phyloP scores from a whole-genome alignment of 2,888 invertebrate species.

The Stegana nigrithorax region DNA sequence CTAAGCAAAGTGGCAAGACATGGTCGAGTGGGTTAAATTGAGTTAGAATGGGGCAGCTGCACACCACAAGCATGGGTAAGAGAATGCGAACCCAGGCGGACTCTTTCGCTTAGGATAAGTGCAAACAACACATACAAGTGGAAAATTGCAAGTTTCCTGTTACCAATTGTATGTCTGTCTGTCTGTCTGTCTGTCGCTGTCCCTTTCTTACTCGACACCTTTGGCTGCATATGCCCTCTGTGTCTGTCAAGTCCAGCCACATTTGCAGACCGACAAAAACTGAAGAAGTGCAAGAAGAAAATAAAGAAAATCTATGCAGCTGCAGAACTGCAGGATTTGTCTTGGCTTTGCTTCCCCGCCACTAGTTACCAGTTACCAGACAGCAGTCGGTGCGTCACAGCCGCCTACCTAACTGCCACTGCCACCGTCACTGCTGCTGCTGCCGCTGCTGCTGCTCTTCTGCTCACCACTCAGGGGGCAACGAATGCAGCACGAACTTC shows the following conservation, averaged over 20 bases:
- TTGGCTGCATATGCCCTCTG: too few species aligned
- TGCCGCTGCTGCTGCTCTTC: too few species aligned
- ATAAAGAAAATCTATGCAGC: slow-evolving; percentile 7
- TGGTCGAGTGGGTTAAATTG: neutral
- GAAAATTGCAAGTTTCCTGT: slow-evolving; percentile 10
- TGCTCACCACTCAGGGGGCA: too few species aligned
- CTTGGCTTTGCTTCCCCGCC: too few species aligned
- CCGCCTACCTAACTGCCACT: too few species aligned
- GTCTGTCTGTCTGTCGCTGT: neutral
- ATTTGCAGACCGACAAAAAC: neutral
- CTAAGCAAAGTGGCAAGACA: neutral
- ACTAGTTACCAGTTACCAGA: too few species aligned
- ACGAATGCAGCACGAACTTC: slow-evolving; percentile 3
- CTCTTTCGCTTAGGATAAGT: too few species aligned
- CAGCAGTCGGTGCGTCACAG: too few species aligned
- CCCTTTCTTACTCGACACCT: neutral
- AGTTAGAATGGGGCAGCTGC: neutral
- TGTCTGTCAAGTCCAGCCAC: neutral
- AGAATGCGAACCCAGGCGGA: too few species aligned
- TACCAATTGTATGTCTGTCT: neutral
- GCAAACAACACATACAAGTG: neutral
- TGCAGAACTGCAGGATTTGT: slow-evolving; percentile 1
- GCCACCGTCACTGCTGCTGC: too few species aligned
- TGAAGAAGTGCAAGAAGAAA: slow-evolving; percentile 4
- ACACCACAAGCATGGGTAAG: too few species aligned